Base-by-base conservation (phyloP, 2,888 invertebrate species). In the Sabatieria punctata region DNA sequence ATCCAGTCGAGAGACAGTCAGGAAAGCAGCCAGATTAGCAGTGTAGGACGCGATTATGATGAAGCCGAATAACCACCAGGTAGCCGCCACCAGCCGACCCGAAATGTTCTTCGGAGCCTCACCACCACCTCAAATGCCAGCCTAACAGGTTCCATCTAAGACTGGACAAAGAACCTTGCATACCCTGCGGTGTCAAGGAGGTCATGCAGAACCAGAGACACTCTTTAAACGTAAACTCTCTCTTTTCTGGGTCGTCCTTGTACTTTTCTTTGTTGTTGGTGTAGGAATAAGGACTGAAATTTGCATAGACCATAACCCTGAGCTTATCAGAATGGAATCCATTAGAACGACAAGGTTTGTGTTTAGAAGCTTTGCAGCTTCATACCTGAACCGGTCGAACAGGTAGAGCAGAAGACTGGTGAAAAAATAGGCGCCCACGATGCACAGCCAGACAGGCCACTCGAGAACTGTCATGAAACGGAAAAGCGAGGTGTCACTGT, bases 11-110 rank as follows among this genome's bases (percentile, higher is more conserved):
- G 63, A 89, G 24, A 73, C 72, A 1, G 95, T 95, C 48, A 95
- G 73, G 65, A 93, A 95, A 1, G 95, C 95, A 1, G 95, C 95
- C 62, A 95, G 74, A 68, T 95, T 95, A 1, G 95, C 95, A 0
- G 95, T 95, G 69, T 95, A 95, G 0, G 91, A 91, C 2, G 95
- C 95, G 63, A 95, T 93, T 54, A 95, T 89, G 64, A 95, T 93
- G 68, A 95, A 95, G 0, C 93, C 91, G 69, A 95, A 95, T 23
- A 95, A 72, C 95, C 95, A 95, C 93, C 91, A 93, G 0, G 93
- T 93, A 1, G 93, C 93, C 0, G 93, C 93, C 0, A 95, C 80
- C 13, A 95, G 71, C 43, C 93, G 75, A 0, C 93, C 93, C 0
- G 91, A 91, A 1, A 95, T 73, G 67, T 93, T 93, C 67, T 89